These are phyloP conservation scores for Anthonomus grandis DNA, from an alignment of 1,140 invertebrate species.

Conservation along the genomic window DNA sequence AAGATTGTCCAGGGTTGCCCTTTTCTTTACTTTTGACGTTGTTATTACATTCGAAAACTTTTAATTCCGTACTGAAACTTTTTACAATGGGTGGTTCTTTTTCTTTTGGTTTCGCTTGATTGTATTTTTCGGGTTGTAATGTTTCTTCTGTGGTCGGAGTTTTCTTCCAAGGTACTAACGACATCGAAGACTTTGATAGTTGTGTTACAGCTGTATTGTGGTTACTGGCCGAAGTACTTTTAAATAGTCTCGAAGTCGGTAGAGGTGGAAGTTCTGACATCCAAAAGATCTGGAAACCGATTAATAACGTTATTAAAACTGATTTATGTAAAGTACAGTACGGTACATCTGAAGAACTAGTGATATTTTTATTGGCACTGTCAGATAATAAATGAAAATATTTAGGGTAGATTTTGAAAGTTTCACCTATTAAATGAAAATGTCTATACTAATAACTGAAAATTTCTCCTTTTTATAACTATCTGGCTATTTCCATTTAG, in stretches of 20 bases:
- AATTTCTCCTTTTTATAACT: too few relatives aligned
- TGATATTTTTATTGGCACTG: too few relatives aligned
- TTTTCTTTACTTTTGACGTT: slow-evolving; percentile 49
- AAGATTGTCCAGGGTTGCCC: slow-evolving; percentile 43
- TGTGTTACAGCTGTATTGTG: slow-evolving; percentile 21
- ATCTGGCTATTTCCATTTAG: too few relatives aligned
- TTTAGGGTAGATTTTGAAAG: too few relatives aligned
- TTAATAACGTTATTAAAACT: too few relatives aligned
- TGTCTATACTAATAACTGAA: too few relatives aligned
- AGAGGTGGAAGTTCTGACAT: slow-evolving; percentile 37
- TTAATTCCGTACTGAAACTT: slow-evolving; percentile 37
- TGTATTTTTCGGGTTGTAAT: slow-evolving; percentile 34
- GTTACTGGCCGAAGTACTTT: slow-evolving; percentile 14
- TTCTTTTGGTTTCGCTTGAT: slow-evolving; percentile 35
- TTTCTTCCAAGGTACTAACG: slow-evolving; percentile 31
- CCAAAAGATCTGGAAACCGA: slow-evolving; percentile 44
- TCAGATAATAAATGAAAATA: too few relatives aligned
- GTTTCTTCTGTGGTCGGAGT: slow-evolving; percentile 32
- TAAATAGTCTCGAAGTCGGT: slow-evolving; percentile 32
- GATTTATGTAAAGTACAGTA: too few relatives aligned
- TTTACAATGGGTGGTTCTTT: slow-evolving; percentile 28
- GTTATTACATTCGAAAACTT: slow-evolving; percentile 46
- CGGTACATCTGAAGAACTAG: too few relatives aligned
- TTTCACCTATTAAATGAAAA: too few relatives aligned
- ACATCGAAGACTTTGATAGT: slow-evolving; percentile 38